These are phyloP conservation scores for Rhegmatorhina hoffmannsi DNA, from an alignment of 2,113 vertebrate species.

Conservation along the genomic window DNA sequence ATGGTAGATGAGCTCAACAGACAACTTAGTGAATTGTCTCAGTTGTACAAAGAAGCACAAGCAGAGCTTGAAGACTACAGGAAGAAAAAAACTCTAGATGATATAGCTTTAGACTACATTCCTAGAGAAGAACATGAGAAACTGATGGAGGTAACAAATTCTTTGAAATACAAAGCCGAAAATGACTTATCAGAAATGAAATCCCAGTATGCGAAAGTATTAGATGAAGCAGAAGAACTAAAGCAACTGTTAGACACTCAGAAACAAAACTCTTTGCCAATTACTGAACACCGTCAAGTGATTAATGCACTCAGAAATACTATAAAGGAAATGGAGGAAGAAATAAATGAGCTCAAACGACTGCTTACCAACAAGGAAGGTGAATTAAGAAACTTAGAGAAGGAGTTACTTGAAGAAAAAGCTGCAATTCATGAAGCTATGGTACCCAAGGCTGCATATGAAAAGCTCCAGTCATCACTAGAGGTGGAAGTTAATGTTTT, in stretches of 20 bases:
- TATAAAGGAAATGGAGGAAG: constrained; percentile 84
- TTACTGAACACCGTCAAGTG: constrained; percentile 86
- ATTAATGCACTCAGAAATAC: constrained; percentile 82
- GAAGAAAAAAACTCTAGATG: constrained; percentile 76
- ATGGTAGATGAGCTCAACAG: constrained; percentile 86
- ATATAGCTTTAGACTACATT: constrained; percentile 66
- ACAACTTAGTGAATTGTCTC: constrained; percentile 87
- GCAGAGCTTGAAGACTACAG: constrained; percentile 80
- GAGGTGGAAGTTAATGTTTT: constrained; percentile 81
- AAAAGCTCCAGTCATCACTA: constrained; percentile 77
- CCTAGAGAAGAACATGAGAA: constrained; percentile 79
- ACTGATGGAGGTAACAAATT: constrained; percentile 68
- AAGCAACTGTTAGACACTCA: constrained; percentile 84
- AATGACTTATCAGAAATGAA: constrained; percentile 77
- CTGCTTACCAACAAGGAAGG: constrained; percentile 79
- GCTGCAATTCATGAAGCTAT: constrained; percentile 75
- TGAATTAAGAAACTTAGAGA: constrained; percentile 83
- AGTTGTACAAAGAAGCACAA: constrained; percentile 91
- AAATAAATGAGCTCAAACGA: constrained; percentile 76
- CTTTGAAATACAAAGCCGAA: constrained; percentile 83
- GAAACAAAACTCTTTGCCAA: constrained; percentile 81
- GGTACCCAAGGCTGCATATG: constrained; percentile 78
- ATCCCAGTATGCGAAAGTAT: constrained; percentile 73
- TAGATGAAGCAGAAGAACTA: constrained; percentile 80
- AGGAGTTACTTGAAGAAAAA: constrained; percentile 79